These are phyloP conservation scores for Pseudanteris insignis DNA, from an alignment of 2,888 invertebrate species.

Conservation along the genomic window DNA sequence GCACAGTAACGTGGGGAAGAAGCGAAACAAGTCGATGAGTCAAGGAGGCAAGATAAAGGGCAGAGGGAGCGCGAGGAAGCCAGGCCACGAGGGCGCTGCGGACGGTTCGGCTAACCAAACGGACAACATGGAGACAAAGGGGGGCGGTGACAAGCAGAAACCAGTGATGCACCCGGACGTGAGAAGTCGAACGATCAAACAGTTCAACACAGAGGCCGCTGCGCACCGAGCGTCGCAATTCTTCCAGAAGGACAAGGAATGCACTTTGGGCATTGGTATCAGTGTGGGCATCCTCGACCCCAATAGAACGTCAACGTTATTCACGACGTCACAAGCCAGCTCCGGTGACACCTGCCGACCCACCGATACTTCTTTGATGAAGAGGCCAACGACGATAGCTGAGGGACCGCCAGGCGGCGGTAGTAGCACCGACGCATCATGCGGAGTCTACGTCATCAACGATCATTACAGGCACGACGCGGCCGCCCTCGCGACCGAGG, in stretches of 20 bases:
- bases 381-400: conserved; percentile 70
- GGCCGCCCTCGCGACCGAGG: conserved; percentile 79
- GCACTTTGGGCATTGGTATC: conserved; percentile 53
- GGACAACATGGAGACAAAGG: conserved; percentile 67
- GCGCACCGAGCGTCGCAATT: conserved; percentile 71
- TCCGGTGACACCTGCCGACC: conserved; percentile 59
- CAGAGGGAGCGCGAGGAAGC: conserved; percentile 70
- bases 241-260: conserved; percentile 69
- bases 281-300: conserved; percentile 65
- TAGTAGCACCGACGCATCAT: conserved; percentile 45
- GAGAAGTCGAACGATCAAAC: conserved; percentile 78
- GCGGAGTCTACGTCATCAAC: conserved; percentile 78
- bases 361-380: conserved; percentile 74
- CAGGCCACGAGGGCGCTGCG: conserved; percentile 57
- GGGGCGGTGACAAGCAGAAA: conserved; percentile 73
- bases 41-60: conserved; percentile 48
- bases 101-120: conserved; percentile 66
- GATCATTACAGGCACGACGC: conserved; percentile 77
- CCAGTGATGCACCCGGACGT: conserved; percentile 57
- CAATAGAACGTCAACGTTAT: conserved; percentile 65
- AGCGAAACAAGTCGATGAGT: conserved; percentile 39
- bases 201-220: conserved; percentile 82
- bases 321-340: conserved; percentile 49
- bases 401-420: conserved; percentile 54
- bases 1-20: conserved; percentile 67